These are phyloP conservation scores for Hyposmocoma kahamanoa DNA, from an alignment of 1,140 invertebrate species.

Conservation along the genomic window DNA sequence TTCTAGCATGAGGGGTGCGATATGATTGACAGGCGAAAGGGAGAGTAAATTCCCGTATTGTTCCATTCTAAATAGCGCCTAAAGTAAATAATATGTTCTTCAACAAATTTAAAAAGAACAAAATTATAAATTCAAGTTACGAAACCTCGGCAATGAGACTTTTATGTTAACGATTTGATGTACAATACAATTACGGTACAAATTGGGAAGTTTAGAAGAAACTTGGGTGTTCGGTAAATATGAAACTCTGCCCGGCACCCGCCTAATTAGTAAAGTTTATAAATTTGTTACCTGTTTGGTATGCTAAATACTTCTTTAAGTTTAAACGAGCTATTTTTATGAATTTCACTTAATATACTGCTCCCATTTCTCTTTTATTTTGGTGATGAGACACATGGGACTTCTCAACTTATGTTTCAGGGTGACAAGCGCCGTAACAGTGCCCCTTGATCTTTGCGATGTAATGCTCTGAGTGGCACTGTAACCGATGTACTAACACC, in stretches of 20 bases:
- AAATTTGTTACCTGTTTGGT: slow-evolving; percentile 67
- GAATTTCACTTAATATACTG: not conserved
- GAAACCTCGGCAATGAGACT: not conserved
- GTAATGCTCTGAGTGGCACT: too few relatives aligned
- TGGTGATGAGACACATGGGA: too few relatives aligned
- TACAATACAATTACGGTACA: not conserved
- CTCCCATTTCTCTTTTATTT: too few relatives aligned
- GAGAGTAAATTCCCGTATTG: not conserved
- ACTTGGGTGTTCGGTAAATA: slow-evolving; percentile 49
- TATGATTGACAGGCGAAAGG: not conserved
- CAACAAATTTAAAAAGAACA: not conserved
- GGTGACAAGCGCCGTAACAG: too few relatives aligned
- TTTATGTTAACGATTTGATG: slow-evolving; percentile 1
- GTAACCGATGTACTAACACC: too few relatives aligned
- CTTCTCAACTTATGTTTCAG: too few relatives aligned
- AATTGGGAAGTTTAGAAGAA: not conserved
- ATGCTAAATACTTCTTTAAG: slow-evolving; percentile 52
- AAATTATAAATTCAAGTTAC: not conserved
- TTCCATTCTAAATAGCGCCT: not conserved
- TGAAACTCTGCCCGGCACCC: slow-evolving; percentile 43
- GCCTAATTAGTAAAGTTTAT: slow-evolving; percentile 63
- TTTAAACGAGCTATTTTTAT: slow-evolving; percentile 21
- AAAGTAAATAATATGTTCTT: not conserved
- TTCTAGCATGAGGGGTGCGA: not conserved
- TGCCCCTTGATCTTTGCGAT: too few relatives aligned